Base-by-base conservation (phyloP, 2,797 vertebrate genomes). In the Ctenopoma multispine region DNA sequence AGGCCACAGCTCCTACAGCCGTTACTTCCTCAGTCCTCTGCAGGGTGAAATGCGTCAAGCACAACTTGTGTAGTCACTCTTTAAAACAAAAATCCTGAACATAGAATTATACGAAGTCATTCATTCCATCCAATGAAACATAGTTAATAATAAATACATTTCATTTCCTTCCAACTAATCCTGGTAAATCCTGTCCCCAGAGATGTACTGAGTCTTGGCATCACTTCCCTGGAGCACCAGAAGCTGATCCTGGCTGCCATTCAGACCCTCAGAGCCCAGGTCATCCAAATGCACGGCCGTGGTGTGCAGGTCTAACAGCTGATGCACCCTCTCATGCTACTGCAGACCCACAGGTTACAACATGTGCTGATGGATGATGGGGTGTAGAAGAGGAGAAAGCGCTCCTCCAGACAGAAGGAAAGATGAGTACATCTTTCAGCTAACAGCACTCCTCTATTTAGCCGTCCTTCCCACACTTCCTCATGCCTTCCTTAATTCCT, bases 241-340 rank as follows among this genome's bases (percentile, higher is more conserved):
- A 96, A 95, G 79, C 95, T 94, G 83, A 95, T 99, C 67, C 92
- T 98, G 87, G 93, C 96, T 0, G 96, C 96, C 62, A 96, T 99
- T 88, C 94, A 96, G 87, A 94, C 95, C 11, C 95, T 99, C 6
- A 93, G 95, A 79, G 95, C 95, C 2, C 96, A 96, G 87, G 97
- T 98, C 61, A 96, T 98, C 81, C 97, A 95, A 72, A 96, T 98
- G 95, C 97, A 98, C 0, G 96, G 96, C 71, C 95, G 93, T 0
- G 97, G 97, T 0, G 96, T 99, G 38, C 97, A 98, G 92, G 97
- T 99, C 91, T 99, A 94, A 43, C 58, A 40, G 24, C 40, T n/a
- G 2, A 63, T 73, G 18, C 40, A 10, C 64, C 53, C 29, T 23
- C 29, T 50, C 63, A 55, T 62, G 2, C 75, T 49, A 55, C 69